Evolutionary conservation across 2,888 invertebrate species (phyloP).

Genomic region (Drosophila histrio): DNA sequence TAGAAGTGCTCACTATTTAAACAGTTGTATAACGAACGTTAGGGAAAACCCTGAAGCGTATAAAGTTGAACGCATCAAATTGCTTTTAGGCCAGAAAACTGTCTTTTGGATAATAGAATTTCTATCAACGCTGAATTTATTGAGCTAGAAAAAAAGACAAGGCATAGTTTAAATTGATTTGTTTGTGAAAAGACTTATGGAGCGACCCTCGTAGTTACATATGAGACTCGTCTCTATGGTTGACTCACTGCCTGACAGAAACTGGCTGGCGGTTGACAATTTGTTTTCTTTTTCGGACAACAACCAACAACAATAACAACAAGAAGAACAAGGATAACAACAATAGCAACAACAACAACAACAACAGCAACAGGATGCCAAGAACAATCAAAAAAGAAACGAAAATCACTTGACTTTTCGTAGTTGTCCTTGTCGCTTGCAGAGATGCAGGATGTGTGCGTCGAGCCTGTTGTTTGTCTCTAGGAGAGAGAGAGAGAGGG

Average conservation of each 20-base stretch:
- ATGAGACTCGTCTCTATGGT: conserved; percentile 5
- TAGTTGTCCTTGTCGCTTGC: conserved; percentile 69
- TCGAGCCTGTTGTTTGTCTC: conserved; percentile 2
- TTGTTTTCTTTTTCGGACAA: conserved; percentile 41
- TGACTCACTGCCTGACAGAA: conserved; percentile 42
- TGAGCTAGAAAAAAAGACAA: neutral
- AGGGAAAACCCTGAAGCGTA: no score
- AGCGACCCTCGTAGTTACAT: conserved; percentile 6
- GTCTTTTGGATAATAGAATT: neutral
- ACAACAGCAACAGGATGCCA: conserved; percentile 29
- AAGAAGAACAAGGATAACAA: neutral
- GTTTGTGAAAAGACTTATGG: neutral
- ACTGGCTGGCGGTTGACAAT: conserved; percentile 39
- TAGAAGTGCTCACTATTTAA: no score
- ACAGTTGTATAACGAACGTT: no score
- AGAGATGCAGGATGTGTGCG: conserved; percentile 44
- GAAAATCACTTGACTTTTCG: conserved; percentile 69
- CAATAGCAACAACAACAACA: neutral
- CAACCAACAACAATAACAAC: conserved; percentile 24
- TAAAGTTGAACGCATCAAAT: no score
- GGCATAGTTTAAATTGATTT: neutral
- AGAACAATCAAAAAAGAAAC: conserved; percentile 36
- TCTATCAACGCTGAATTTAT: neutral
- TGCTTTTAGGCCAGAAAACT: neutral
- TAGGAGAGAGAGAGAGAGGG: neutral